phyloP scores from a whole-genome alignment of 2,113 vertebrate genomes.

The Corythoichthys haematopterus region DNA sequence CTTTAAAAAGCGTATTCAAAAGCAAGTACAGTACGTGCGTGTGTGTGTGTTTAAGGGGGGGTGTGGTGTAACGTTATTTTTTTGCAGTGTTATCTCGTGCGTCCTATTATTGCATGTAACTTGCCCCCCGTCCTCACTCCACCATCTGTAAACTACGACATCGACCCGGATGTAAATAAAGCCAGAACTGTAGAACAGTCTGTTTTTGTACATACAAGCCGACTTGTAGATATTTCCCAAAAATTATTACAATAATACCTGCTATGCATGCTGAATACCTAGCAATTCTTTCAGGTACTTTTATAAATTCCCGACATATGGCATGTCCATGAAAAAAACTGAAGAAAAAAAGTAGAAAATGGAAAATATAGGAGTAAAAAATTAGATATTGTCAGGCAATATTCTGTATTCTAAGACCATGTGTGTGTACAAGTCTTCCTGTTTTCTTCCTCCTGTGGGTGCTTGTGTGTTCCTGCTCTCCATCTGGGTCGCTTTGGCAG shows the following conservation, averaged over 20 bases:
- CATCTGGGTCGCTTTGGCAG: constrained; percentile 62
- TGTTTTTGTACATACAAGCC: constrained; percentile 70
- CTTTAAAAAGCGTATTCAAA: constrained; percentile 52
- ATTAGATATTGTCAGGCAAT: constrained; percentile 66
- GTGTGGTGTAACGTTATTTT: constrained; percentile 39
- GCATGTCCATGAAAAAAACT: constrained; percentile 85
- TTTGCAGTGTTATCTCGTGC: constrained; percentile 54
- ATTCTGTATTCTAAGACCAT: constrained; percentile 50
- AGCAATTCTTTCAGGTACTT: constrained; percentile 98
- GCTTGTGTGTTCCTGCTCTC: constrained; percentile 67
- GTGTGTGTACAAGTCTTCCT: constrained; percentile 64
- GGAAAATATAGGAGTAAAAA: constrained; percentile 39
- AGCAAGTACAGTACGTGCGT: constrained; percentile 34
- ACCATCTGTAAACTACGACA: constrained; percentile 58
- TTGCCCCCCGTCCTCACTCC: constrained; percentile 31
- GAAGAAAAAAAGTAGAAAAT: constrained; percentile 55
- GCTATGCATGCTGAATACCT: constrained; percentile 94
- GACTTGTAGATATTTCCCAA: constrained; percentile 87
- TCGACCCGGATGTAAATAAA: constrained; percentile 80
- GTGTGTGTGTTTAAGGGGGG: constrained; percentile 4
- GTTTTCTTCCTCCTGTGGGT: constrained; percentile 74
- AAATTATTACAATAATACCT: constrained; percentile 23
- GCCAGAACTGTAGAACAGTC: constrained; percentile 81
- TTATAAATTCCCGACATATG: constrained; percentile 87
- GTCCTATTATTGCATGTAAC: constrained; percentile 66